phyloP scores from a whole-genome alignment of 2,888 invertebrate genomes.

The Heteromurus nitidus region DNA sequence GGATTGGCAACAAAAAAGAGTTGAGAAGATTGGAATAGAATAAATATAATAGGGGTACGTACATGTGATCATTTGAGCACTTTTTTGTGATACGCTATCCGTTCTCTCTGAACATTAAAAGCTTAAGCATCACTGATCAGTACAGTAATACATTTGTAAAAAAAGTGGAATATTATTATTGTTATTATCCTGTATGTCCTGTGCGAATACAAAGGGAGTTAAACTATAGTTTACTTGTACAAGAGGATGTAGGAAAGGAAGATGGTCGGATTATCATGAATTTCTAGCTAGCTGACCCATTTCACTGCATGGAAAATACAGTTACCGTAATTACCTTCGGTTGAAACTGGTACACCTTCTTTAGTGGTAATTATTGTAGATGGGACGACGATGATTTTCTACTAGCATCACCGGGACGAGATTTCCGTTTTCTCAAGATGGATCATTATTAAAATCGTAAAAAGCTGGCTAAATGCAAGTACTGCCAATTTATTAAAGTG shows the following conservation, averaged over 20 bases:
- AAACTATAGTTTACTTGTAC: neutral
- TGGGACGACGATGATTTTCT: neutral
- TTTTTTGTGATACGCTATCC: too few species aligned
- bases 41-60: too few species aligned
- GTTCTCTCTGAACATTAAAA: too few species aligned
- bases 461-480: too few species aligned
- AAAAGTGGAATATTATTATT: conserved; percentile 27
- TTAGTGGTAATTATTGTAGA: neutral
- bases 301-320: conserved; percentile 61
- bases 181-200: conserved; percentile 44
- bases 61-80: too few species aligned
- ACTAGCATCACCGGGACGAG: conserved; percentile 43
- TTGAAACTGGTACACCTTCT: too few species aligned
- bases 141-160: too few species aligned
- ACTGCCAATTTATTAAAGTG: too few species aligned
- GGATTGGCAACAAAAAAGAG: too few species aligned
- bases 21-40: too few species aligned
- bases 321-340: conserved; percentile 42
- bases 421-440: conserved; percentile 51
- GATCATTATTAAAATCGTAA: conserved; percentile 15
- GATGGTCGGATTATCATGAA: neutral
- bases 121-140: too few species aligned
- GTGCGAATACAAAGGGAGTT: conserved; percentile 11
- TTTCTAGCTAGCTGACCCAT: conserved; percentile 56
- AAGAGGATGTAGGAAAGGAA: neutral